Base-by-base conservation (phyloP, 92 coral and sea anemone genomes). In the Bergia sp. region DNA sequence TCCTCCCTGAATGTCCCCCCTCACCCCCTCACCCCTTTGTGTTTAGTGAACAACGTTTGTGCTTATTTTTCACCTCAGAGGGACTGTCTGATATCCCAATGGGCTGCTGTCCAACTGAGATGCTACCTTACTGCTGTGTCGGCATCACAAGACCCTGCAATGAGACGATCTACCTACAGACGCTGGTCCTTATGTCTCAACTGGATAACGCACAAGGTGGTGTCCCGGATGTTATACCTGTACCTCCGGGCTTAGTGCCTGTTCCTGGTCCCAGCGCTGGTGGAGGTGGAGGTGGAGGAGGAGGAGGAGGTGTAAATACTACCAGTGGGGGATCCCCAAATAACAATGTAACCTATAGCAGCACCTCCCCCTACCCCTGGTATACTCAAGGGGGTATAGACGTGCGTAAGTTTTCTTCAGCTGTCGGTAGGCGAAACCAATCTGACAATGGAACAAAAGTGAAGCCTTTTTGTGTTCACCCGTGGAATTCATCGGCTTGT, bases 401-500 rank as follows among this genome's bases (percentile, higher is more conserved):
- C 80, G 44, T 72, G 7, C 41, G 43, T 4, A 72, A 85, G n/a
- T 69, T 85, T 73, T 71, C 74, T 37, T 41, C 80, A 71, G 74
- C 67, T 40, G 64, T 29, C 7, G 66, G 47, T 2, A 18, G 39
- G 65, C 39, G 40, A 8, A 85, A 36, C 57, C 80, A 72, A 47
- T 21, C 45, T 4, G 67, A 7, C 12, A 82, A 82, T 36, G 50
- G 36, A 58, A 61, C 76, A 1, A 85, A 85, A 41, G 75, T 39
- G 76, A 89, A 89, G 75, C 91, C 91, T 75, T 89, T 81, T 85
- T 89, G 91, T 75, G 69, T 89, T 29, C 91, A 89, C 58, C 91
- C 91, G 40, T 76, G 82, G 91, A 88, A 88, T 61, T 88, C 91
- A 65, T 88, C 91, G 3, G 91, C 91, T n/a, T 88, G 91, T 41